phyloP scores from a whole-genome alignment of 2,888 invertebrate genomes.

The Caenorhabditis afra region DNA sequence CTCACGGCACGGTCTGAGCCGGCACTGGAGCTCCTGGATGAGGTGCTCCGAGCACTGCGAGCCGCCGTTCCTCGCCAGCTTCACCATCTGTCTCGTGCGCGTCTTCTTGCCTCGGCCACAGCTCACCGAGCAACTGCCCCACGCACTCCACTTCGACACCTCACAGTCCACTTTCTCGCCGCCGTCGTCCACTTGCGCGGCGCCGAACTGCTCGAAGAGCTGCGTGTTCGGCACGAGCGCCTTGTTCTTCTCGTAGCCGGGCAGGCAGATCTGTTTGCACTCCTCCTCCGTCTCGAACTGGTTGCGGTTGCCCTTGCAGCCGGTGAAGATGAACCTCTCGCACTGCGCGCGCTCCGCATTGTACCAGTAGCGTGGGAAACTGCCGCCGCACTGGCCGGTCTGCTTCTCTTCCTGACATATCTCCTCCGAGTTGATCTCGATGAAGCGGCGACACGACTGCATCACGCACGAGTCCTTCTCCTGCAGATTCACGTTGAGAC shows the following conservation, averaged over 20 bases:
- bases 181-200: conserved; percentile 71
- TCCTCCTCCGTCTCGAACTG: conserved; percentile 81
- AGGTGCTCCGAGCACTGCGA: conserved; percentile 78
- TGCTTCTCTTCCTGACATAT: conserved; percentile 89
- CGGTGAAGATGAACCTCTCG: conserved; percentile 89
- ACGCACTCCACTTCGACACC: conserved; percentile 87
- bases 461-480: conserved; percentile 79
- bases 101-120: conserved; percentile 88
- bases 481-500: conserved; percentile 74
- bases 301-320: conserved; percentile 85
- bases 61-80: conserved; percentile 79
- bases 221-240: conserved; percentile 78
- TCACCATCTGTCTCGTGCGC: conserved; percentile 75
- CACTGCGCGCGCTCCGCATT: conserved; percentile 87
- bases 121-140: conserved; percentile 88
- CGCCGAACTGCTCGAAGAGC: conserved; percentile 74
- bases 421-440: conserved; percentile 82
- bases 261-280: conserved; percentile 81
- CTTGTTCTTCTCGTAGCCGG: conserved; percentile 75
- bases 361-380: conserved; percentile 91
- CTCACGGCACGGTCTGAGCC: conserved; percentile 79
- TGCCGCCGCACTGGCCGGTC: conserved; percentile 90
- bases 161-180: conserved; percentile 83
- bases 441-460: conserved; percentile 76
- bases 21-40: conserved; percentile 77